Base-by-base conservation (phyloP, 1,140 invertebrate species). In the Drosophila melanica region DNA sequence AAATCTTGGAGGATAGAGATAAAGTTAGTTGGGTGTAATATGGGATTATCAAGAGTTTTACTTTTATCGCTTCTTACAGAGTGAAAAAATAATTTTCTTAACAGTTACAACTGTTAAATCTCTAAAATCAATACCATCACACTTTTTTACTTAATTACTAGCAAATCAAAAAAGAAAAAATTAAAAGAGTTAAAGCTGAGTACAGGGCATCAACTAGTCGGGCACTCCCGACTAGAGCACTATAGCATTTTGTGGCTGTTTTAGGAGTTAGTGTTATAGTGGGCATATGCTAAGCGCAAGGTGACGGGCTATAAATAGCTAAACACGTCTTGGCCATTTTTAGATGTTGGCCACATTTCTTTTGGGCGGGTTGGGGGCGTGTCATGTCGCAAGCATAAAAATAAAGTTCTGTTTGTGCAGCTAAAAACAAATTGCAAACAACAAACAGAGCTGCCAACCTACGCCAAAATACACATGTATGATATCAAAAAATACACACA, bases 351-450 rank as follows among this genome's bases (percentile, higher is more conserved):
- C 20, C 33, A 14, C 16, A n/a, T 44, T 20, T 41, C 48, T 16
- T 4, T 48, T 9, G 33, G 33, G 33, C 33, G 20, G 41, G 20
- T 23, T 16, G 35, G 54, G 51, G 54, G 75, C 58, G 72, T 50
- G 69, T 64, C 75, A n/a, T 30, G 47, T 6, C 30, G 27, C n/a
- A 18, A 1, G 41, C 75, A 86, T 81, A 87, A 82, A 86, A 87
- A 69, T 74, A 79, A 87, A 79, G 75, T 87, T 79, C 66, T 75
- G 78, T 86, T 87, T 75, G 70, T 77, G 58, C 82, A 87, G 79
- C 82, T 81, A 73, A 77, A 87, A 89, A 87, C 82, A 87, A 87
- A 87, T 87, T 87, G 82, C 82, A 87, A 87, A 89, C 82, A 89
- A 87, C 82, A 79, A 87, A 87, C 68, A 53, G 42, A 60, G 62